Evolutionary conservation across 2,797 vertebrate genomes (phyloP).

Genomic region (Perdix hodgsoniae): DNA sequence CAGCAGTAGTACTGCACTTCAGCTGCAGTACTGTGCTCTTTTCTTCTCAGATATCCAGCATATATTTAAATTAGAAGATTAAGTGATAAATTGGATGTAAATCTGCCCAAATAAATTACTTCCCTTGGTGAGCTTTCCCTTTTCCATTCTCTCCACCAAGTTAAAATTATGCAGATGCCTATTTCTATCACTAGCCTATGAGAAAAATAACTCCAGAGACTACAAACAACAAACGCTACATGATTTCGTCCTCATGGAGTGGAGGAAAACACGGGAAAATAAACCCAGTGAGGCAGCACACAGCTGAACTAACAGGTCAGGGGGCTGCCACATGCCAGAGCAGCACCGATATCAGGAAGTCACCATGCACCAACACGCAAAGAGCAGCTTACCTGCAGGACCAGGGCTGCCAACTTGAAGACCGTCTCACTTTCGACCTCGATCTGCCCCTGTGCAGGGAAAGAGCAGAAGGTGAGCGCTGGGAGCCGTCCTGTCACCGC

Average conservation of each 20-base stretch:
- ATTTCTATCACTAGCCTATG: accelerated
- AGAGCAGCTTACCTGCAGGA: slow-evolving; percentile 90
- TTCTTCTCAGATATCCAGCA: not conserved
- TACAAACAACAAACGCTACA: accelerated
- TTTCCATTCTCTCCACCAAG: not conserved
- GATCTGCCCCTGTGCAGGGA: slow-evolving; percentile 86
- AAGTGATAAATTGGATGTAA: not conserved
- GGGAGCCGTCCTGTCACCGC: not conserved
- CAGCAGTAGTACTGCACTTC: not conserved
- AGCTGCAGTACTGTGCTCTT: not conserved
- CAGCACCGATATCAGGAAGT: not conserved
- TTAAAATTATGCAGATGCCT: not conserved
- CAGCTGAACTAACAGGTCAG: not conserved
- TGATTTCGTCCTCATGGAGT: accelerated
- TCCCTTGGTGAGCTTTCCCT: not conserved
- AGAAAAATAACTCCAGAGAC: not conserved
- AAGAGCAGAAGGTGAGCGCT: slow-evolving; percentile 42
- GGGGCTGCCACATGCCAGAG: not conserved
- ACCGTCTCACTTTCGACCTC: slow-evolving; percentile 92
- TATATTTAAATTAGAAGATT: not conserved
- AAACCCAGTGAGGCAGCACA: no score
- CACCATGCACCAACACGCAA: not conserved
- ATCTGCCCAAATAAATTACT: not conserved
- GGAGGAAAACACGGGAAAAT: accelerated
- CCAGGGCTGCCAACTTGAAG: slow-evolving; percentile 93